Evolutionary conservation across 2,888 invertebrate genomes (phyloP), one percentile per base, ranked within the genome.

Genomic region (Auanema sp.): DNA sequence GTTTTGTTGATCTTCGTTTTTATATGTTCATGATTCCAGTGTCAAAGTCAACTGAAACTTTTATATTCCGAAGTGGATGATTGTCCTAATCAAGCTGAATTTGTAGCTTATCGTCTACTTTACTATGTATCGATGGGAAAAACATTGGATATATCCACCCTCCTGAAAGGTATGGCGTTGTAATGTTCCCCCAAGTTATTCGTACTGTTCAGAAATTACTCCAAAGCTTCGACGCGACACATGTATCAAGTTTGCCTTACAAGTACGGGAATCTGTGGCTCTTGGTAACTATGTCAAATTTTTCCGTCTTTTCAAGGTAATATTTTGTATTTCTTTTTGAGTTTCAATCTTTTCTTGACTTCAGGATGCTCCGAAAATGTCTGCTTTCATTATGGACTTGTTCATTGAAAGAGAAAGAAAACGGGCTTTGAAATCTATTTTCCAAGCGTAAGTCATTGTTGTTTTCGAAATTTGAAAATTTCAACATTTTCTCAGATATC

Each of bases 51-150:
- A 86, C 88, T 99, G 59, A 92, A 92, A 87, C 91, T 92, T 89
- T 88, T 99, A 41, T 98, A 98, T 85, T 50, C 66, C 16, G 79
- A 82, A 47, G 63, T 78, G 10, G 70, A 69, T 14, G 84, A 83
- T 21, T 81, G 77, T 41, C 65, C 61, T 21, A 92, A 95, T 87
- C 88, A 89, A 69, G 88, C 91, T 71, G 98, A 99, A 86, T 99
- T 99, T 86, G 91, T 91, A 58, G 94, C 95, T 58, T 99, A 99
- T 85, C 84, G 96, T 77, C 92, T 99, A 84, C 87, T 99, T 53
- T 99, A 98, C 85, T 96, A 93, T 84, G 92, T 99, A 75, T 97
- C 93, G 84, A 96, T 96, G n/a, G 92, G 92, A 84, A 96, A 94
- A 87, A 92, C 92, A 73, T 88, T 93, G 94, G 98, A 97, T 89